Evolutionary conservation across 2,888 invertebrate genomes (phyloP), one percentile per base, ranked within the genome.

Genomic region (Chloromyia formosa): DNA sequence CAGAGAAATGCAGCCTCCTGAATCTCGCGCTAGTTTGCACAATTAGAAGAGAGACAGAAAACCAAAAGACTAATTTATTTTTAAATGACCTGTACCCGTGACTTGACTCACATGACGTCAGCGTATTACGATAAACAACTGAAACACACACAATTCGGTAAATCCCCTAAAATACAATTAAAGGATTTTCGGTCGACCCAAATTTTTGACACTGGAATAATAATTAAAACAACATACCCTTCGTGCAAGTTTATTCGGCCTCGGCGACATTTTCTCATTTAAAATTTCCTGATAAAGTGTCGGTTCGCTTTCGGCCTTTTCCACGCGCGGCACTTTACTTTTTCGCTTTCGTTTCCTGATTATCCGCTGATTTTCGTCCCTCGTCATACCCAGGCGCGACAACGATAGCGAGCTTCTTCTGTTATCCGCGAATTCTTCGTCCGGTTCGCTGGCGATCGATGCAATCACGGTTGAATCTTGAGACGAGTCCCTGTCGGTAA

Each of bases 261-360:
- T 49, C 2, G 5, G 12, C 1, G 49, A 5, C 49, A 49, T 49
- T 49, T 49, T 49, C 14, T 12, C 12, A 3, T 49, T 49, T 49
- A 49, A 49, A 49, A 49, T 49, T 49, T 49, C 49, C 16, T 49
- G 14, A n/a, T n/a, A n/a, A 10, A 22, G 23, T 10, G 20, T 35
- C 14, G 16, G 42, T 7, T 66, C 49, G 20, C 77, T 77, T 9
- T 76, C 76, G 35, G 73, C 76, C 73, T 79, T 79, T 62, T 77
- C 78, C 5, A 78, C 78, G 42, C 71, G 54, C 20, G 76, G 76
- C 9, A 76, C 42, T 18, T 61, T 76, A 14, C 77, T 76, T 9
- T 76, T 76, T 7, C 64, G 75, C 14, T 75, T 78, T 18, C 78
- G 71, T 53, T 77, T 77, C 71, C 77, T 64, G 5, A 69, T 27